phyloP scores from a whole-genome alignment of 2,888 invertebrate genomes.

The Drosophila incognita region DNA sequence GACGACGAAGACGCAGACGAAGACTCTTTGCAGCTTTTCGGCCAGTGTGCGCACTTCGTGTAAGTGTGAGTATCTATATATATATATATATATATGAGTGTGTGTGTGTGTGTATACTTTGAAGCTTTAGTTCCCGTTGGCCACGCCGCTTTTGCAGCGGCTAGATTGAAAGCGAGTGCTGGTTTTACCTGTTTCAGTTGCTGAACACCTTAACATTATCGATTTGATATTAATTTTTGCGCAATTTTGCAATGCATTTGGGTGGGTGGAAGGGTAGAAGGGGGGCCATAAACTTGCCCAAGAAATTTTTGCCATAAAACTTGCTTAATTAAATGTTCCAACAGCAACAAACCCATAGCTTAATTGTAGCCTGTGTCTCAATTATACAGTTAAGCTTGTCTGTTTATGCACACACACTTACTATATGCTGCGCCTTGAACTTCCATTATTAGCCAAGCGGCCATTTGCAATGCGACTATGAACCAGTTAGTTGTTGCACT shows the following conservation, averaged over 20 bases:
- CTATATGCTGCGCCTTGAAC: constrained; percentile 40
- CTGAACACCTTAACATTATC: constrained; percentile 68
- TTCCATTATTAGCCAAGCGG: constrained; percentile 47
- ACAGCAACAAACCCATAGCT: constrained; percentile 31
- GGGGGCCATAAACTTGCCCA: constrained; percentile 36
- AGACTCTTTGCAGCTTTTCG: constrained; percentile 43
- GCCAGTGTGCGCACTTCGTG: not conserved
- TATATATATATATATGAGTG: not conserved
- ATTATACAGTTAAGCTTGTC: constrained; percentile 40
- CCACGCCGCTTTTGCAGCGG: constrained; percentile 52
- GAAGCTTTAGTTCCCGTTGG: constrained; percentile 75
- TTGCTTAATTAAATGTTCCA: constrained; percentile 64
- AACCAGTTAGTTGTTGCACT: constrained; percentile 39
- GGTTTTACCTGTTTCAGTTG: constrained; percentile 71
- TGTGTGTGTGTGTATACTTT: not conserved
- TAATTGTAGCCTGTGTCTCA: constrained; percentile 41
- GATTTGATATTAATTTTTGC: constrained; percentile 73
- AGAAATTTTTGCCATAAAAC: constrained; percentile 52
- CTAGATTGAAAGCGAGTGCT: constrained; percentile 52
- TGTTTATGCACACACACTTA: constrained; percentile 1
- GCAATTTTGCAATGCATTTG: constrained; percentile 60
- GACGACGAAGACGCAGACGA: constrained; percentile 5
- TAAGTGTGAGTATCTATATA: not conserved
- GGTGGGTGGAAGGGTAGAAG: not conserved
- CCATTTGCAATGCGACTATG: constrained; percentile 24